Conservation (phyloP, 1,140 invertebrate species). For the Odontomachus brunneus region DNA sequence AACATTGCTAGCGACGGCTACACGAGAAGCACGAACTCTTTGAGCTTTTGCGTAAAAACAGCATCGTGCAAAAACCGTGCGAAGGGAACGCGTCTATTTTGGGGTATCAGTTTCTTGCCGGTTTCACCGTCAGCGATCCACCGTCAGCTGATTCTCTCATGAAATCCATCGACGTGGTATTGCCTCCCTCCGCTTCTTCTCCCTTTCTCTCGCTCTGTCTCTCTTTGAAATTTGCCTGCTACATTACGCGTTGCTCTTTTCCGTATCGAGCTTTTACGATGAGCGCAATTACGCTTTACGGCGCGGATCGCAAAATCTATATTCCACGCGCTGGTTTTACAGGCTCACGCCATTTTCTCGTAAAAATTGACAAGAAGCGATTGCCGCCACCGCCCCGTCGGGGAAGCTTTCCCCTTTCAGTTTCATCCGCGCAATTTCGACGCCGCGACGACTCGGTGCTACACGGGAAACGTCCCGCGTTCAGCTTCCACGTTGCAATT, state of each 20-base stretch:
- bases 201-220: not conserved
- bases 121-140: not conserved
- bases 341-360: constrained; percentile 43
- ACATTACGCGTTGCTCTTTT: constrained; percentile 21
- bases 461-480: constrained; percentile 18
- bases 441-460: not conserved
- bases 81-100: not conserved
- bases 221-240: not conserved
- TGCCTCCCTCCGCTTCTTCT: not conserved
- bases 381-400: not conserved
- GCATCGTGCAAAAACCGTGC: not conserved
- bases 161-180: not conserved
- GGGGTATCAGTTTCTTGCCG: not conserved
- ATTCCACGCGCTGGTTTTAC: constrained; percentile 27
- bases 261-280: constrained; percentile 35
- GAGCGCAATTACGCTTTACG: constrained; percentile 46
- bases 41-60: constrained; percentile 1
- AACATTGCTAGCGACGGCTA: too few species aligned
- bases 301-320: constrained; percentile 29
- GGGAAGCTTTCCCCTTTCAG: constrained; percentile 13
- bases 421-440: constrained; percentile 30
- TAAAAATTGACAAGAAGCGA: constrained; percentile 18
- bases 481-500: not conserved
- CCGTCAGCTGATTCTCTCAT: constrained; percentile 15
- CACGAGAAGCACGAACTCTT: not conserved